Conservation (phyloP, 2,113 vertebrate genomes). For the Petrocephalus zakoni region DNA sequence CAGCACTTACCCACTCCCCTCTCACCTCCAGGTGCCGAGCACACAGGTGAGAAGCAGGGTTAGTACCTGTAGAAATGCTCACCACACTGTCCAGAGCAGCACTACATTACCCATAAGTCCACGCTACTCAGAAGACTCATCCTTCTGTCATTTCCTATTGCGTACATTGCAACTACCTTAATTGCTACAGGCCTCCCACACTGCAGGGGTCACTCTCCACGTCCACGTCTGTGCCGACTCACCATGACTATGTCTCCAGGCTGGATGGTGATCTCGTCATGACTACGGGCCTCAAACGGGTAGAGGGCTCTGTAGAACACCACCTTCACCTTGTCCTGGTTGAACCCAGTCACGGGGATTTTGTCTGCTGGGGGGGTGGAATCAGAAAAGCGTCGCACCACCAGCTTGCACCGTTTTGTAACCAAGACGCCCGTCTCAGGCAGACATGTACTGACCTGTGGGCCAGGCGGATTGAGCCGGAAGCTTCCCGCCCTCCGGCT, state of each 20-base stretch:
- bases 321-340: conserved; percentile 82
- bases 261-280: conserved; percentile 91
- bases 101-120: conserved; percentile 8
- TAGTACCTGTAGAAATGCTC: conserved; percentile 34
- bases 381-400: background rate
- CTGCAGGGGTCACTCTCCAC: background rate
- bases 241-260: conserved; percentile 96
- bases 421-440: background rate
- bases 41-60: conserved; percentile 57
- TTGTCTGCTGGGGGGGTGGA: conserved; percentile 62
- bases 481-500: conserved; percentile 62
- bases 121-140: background rate
- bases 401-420: background rate
- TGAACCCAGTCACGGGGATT: conserved; percentile 67
- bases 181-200: background rate
- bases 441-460: conserved; percentile 58
- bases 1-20: conserved; percentile 87
- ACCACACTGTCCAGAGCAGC: background rate
- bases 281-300: conserved; percentile 93
- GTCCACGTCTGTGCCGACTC: conserved; percentile 38
- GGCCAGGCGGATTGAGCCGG: conserved; percentile 70
- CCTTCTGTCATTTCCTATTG: background rate
- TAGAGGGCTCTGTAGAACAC: conserved; percentile 93
- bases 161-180: background rate
- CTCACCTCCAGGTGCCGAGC: conserved; percentile 81